A percentile compares a stretch with the other conserved stretches of the same genome.
Conservation (phyloP, 2,888 invertebrate genomes). For the Hoplodrina blanda region DNA sequence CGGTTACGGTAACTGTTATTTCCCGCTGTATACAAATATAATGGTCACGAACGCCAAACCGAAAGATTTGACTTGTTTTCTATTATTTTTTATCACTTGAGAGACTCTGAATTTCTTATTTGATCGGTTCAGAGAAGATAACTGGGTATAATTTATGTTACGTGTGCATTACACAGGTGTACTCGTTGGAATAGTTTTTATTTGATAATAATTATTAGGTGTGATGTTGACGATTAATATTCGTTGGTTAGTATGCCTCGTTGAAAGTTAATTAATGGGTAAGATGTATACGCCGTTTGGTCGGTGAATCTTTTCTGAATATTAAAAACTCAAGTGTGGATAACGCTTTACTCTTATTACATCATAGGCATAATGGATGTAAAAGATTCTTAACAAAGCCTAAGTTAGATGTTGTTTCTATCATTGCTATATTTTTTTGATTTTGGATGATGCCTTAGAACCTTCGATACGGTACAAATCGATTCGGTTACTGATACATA, state of each 20-base stretch:
- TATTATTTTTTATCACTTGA: conserved; percentile 60
- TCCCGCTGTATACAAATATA: conserved; percentile 64
- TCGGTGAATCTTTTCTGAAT: neutral
- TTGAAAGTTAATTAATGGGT: conserved; percentile 14
- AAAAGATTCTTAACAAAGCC: too few relatives aligned
- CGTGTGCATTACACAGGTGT: conserved; percentile 35
- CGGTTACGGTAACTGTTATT: conserved; percentile 64
- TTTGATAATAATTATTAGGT: conserved; percentile 39
- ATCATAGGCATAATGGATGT: too few relatives aligned
- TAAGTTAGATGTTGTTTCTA: too few relatives aligned
- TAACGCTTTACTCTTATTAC: neutral
- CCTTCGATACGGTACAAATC: too few relatives aligned
- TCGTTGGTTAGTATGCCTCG: conserved; percentile 7
- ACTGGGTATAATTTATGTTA: conserved; percentile 37
- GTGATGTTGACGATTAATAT: conserved; percentile 20
- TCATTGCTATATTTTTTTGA: too few relatives aligned
- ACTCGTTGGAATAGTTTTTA: conserved; percentile 20
- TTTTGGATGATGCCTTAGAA: too few relatives aligned
- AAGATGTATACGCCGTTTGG: conserved; percentile 3
- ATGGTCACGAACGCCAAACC: conserved; percentile 57
- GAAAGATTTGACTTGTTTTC: conserved; percentile 63
- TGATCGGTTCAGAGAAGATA: conserved; percentile 49
- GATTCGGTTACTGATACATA: too few relatives aligned
- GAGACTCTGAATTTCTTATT: conserved; percentile 54
- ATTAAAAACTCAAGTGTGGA: neutral